phyloP scores from a whole-genome alignment of 2,797 vertebrate species.

The Ctenochaetus hawaiiensis region DNA sequence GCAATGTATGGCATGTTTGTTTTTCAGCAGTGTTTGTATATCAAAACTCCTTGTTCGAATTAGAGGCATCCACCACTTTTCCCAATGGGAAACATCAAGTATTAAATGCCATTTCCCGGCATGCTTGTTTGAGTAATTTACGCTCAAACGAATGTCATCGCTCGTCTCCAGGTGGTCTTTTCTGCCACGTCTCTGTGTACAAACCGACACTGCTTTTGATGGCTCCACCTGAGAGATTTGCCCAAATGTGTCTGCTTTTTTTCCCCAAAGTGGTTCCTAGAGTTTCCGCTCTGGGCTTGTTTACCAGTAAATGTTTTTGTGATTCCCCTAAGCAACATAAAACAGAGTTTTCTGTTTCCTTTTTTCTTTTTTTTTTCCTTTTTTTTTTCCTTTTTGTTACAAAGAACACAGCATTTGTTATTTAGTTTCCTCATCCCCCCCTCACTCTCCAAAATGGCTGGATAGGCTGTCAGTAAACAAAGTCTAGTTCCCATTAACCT shows the following conservation, averaged over 20 bases:
- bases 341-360: conserved; percentile 46
- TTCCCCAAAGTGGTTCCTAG: conserved; percentile 70
- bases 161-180: conserved; percentile 85
- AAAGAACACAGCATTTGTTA: conserved; percentile 56
- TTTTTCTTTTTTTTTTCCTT: conserved; percentile 34
- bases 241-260: conserved; percentile 78
- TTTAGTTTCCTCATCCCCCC: conserved; percentile 7
- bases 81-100: conserved; percentile 79
- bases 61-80: conserved; percentile 65
- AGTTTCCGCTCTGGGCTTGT: conserved; percentile 82
- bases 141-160: conserved; percentile 79
- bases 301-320: conserved; percentile 83
- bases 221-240: conserved; percentile 86
- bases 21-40: conserved; percentile 75
- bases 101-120: conserved; percentile 78
- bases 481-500: conserved; percentile 81
- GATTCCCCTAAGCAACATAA: conserved; percentile 73
- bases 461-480: conserved; percentile 74
- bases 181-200: conserved; percentile 71
- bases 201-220: conserved; percentile 79
- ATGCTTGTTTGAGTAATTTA: conserved; percentile 85
- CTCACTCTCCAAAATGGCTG: conserved; percentile 56
- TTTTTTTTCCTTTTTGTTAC: conserved; percentile 38
- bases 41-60: conserved; percentile 69
- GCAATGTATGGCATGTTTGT: conserved; percentile 61